Percentiles rank a stretch among this genome's conserved stretches.
Conservation (phyloP, 1,140 invertebrate species). For the Spodoptera frugiperda region DNA sequence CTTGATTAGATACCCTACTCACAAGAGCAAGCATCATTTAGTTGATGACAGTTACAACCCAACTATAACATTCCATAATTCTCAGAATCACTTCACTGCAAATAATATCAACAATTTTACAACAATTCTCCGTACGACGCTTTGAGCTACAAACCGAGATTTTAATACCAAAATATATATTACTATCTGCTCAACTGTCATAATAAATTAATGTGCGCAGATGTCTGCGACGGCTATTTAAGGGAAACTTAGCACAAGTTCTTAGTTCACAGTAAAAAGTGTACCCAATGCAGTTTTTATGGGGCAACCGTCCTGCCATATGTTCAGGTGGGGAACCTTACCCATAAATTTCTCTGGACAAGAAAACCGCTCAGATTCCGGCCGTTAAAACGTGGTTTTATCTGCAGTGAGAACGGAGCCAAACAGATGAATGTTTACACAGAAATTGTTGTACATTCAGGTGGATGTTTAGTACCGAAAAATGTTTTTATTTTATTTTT, state of each 20-base stretch:
- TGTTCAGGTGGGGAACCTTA: slow-evolving; percentile 5
- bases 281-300: slow-evolving; percentile 12
- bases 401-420: neutral
- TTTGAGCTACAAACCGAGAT: neutral
- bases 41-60: too few relatives aligned
- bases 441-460: neutral
- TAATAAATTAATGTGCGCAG: slow-evolving; percentile 67
- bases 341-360: slow-evolving; percentile 4
- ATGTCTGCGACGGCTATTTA: slow-evolving; percentile 65
- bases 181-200: slow-evolving; percentile 47
- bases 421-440: neutral
- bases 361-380: neutral
- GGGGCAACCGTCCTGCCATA: neutral
- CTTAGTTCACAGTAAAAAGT: slow-evolving; percentile 42
- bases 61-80: too few relatives aligned
- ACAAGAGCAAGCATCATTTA: too few relatives aligned
- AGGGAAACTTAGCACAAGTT: slow-evolving; percentile 55
- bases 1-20: too few relatives aligned
- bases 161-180: slow-evolving; percentile 21
- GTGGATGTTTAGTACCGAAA: neutral
- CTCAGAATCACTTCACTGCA: too few relatives aligned
- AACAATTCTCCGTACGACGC: too few relatives aligned
- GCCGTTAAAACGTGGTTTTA: neutral
- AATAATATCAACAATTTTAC: too few relatives aligned
- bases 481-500: neutral